These are phyloP conservation scores for Amphiprion percula DNA, from an alignment of 2,113 vertebrate species.

Conservation along the genomic window DNA sequence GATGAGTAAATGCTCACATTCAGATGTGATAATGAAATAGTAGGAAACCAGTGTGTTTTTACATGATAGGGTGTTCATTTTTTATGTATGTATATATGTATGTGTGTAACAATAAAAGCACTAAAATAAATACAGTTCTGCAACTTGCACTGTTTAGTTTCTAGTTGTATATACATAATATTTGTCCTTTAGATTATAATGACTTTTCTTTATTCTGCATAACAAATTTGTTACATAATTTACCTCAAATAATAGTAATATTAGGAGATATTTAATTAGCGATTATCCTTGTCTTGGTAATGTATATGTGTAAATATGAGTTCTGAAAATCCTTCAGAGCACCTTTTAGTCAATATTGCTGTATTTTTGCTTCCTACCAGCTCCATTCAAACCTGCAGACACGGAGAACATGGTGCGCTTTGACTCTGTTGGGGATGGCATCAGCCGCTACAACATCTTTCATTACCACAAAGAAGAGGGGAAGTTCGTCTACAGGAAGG, in stretches of 20 bases:
- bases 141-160: too few species aligned
- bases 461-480: conserved; percentile 89
- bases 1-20: conserved; percentile 5
- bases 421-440: conserved; percentile 92
- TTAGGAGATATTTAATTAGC: too few species aligned
- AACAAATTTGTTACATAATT: too few species aligned
- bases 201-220: too few species aligned
- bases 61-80: neutral
- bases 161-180: too few species aligned
- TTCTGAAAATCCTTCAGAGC: neutral
- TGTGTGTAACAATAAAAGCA: too few species aligned
- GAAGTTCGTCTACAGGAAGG: conserved; percentile 91
- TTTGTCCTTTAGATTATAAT: too few species aligned
- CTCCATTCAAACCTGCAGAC: conserved; percentile 93
- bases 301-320: neutral
- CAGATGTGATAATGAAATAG: neutral
- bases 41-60: neutral
- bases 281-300: neutral
- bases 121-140: too few species aligned
- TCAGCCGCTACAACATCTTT: conserved; percentile 98
- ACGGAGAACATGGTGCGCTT: conserved; percentile 91
- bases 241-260: too few species aligned
- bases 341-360: conserved; percentile 6
- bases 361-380: conserved; percentile 77
- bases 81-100: neutral